These are phyloP conservation scores for Vollenhovia emeryi DNA, from an alignment of 1,140 invertebrate species.

Conservation along the genomic window DNA sequence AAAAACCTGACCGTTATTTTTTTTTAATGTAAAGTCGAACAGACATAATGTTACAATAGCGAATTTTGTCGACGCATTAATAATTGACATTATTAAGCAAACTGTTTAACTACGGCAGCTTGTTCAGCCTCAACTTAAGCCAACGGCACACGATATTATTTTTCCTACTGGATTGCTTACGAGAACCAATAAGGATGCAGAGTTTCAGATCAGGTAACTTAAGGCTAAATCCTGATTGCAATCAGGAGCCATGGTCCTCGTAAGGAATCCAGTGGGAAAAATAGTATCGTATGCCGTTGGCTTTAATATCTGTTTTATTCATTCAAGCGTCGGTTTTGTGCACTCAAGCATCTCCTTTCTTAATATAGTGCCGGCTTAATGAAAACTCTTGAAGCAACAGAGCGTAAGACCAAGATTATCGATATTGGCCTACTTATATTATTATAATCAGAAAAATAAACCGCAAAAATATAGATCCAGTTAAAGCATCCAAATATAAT, in stretches of 20 bases:
- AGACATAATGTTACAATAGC: background rate
- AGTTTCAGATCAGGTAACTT: no score
- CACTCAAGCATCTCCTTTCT: slow-evolving; percentile 2
- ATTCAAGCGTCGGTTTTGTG: slow-evolving; percentile 12
- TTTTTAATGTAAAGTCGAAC: background rate
- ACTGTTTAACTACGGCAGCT: background rate
- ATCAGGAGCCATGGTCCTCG: no score
- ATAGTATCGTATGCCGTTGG: no score
- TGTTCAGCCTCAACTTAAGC: background rate
- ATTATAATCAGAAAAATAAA: background rate
- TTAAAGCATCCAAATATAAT: background rate
- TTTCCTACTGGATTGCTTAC: no score
- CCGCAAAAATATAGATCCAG: background rate
- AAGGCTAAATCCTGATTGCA: no score
- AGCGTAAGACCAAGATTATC: slow-evolving; percentile 3
- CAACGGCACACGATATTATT: no score
- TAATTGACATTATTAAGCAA: background rate
- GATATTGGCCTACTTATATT: slow-evolving; percentile 1
- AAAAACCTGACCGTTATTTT: background rate
- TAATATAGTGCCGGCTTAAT: slow-evolving; percentile 7
- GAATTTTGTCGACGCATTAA: background rate
- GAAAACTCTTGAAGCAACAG: slow-evolving; percentile 20
- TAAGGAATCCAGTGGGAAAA: no score
- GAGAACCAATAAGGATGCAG: no score
- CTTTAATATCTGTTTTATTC: slow-evolving; percentile 4